Evolutionary conservation across 2,888 invertebrate species (phyloP).

Genomic region (Mechanitis mazaeus): DNA sequence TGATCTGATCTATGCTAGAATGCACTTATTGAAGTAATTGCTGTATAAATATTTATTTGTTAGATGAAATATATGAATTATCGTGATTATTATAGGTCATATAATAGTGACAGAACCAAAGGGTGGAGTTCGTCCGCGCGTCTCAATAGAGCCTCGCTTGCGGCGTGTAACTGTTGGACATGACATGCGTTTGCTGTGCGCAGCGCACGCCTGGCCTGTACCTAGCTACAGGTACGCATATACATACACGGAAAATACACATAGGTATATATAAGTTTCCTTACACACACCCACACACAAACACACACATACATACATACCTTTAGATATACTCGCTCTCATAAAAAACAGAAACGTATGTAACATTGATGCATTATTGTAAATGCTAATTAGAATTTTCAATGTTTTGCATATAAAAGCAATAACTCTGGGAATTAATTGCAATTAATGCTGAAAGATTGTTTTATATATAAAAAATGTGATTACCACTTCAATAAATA

Average conservation of each 20-base stretch:
- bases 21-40: background rate
- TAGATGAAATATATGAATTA: background rate
- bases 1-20: too few species aligned
- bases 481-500: too few species aligned
- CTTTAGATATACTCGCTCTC: too few species aligned
- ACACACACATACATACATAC: too few species aligned
- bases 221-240: constrained; percentile 83
- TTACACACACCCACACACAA: background rate
- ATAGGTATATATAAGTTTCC: background rate
- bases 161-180: constrained; percentile 82
- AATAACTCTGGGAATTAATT: too few species aligned
- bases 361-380: too few species aligned
- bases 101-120: constrained; percentile 85
- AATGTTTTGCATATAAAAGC: too few species aligned
- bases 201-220: constrained; percentile 88
- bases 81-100: constrained; percentile 64
- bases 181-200: constrained; percentile 85
- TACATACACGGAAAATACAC: background rate
- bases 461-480: too few species aligned
- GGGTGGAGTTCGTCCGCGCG: constrained; percentile 84
- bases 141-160: constrained; percentile 83
- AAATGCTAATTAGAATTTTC: too few species aligned
- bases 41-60: background rate
- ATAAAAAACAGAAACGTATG: too few species aligned
- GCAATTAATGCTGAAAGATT: too few species aligned